Evolutionary conservation across 2,113 vertebrate species (phyloP).

Genomic region (Neofelis nebulosa): DNA sequence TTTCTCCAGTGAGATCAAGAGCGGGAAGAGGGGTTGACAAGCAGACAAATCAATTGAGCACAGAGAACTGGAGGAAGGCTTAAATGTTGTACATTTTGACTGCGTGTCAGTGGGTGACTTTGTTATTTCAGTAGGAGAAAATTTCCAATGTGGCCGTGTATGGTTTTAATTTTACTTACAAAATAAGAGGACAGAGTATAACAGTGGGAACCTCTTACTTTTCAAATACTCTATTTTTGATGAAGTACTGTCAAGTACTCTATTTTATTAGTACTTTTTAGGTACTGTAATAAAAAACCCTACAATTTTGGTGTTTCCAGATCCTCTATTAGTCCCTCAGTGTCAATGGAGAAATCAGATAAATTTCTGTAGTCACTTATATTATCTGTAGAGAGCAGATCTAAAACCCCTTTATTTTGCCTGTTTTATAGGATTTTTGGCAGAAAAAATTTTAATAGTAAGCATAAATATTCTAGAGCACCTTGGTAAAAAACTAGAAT

Average conservation of each 20-base stretch:
- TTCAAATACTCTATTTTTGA: background rate
- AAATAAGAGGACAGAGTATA: background rate
- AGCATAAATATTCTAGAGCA: background rate
- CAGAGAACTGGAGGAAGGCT: background rate
- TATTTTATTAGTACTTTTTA: background rate
- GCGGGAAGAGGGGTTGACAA: background rate
- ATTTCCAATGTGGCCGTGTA: background rate
- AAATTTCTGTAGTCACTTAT: background rate
- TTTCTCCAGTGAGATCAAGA: background rate
- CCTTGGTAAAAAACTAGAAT: background rate
- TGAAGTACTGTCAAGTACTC: background rate
- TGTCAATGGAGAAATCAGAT: background rate
- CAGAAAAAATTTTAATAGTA: background rate
- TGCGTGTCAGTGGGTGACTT: background rate
- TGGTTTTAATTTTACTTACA: background rate
- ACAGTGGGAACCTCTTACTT: background rate
- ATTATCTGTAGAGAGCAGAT: background rate
- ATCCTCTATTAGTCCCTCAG: background rate
- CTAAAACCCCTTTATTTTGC: background rate
- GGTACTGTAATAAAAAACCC: background rate
- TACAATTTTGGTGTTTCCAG: background rate
- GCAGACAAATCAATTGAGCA: background rate
- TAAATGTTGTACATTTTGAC: background rate
- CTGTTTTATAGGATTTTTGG: background rate
- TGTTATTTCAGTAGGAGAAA: background rate